Percentiles rank a stretch among this genome's conserved stretches.
phyloP scores from a whole-genome alignment of 1,140 invertebrate species.

The Rhyacophila brunnea region DNA sequence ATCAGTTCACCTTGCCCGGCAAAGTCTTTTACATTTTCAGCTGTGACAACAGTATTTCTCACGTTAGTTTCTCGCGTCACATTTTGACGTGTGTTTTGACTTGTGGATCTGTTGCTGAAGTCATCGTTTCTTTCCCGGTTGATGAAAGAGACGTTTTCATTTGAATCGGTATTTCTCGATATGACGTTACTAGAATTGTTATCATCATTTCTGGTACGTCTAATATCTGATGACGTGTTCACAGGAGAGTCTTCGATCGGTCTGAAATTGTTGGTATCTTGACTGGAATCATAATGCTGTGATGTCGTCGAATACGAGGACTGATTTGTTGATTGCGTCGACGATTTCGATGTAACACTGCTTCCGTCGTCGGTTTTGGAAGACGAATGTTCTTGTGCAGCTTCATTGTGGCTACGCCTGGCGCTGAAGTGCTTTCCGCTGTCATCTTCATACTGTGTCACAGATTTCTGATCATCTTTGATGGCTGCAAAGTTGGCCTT shows the following conservation, averaged over 20 bases:
- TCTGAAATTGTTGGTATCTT: not conserved
- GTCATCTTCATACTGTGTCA: constrained; percentile 62
- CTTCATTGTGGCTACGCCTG: constrained; percentile 56
- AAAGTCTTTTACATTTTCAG: constrained; percentile 38
- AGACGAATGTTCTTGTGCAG: constrained; percentile 60
- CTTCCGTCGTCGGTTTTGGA: constrained; percentile 55
- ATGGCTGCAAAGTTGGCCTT: constrained; percentile 58
- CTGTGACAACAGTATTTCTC: constrained; percentile 21
- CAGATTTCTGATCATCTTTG: constrained; percentile 56
- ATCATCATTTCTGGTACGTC: not conserved
- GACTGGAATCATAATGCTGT: constrained; percentile 20
- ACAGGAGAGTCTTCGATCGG: too few species aligned
- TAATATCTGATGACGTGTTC: too few species aligned
- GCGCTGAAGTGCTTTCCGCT: constrained; percentile 60
- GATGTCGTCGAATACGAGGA: constrained; percentile 36
- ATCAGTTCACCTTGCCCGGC: constrained; percentile 47
- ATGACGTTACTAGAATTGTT: not conserved
- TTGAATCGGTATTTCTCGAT: not conserved
- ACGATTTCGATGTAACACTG: constrained; percentile 48
- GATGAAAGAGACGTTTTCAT: constrained; percentile 6
- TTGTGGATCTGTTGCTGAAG: constrained; percentile 38
- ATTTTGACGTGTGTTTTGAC: constrained; percentile 36
- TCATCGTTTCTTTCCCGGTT: constrained; percentile 14
- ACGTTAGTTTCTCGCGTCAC: constrained; percentile 30
- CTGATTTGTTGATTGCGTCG: constrained; percentile 44